Conservation (phyloP, 2,113 vertebrate species). For the Dromaius novaehollandiae region DNA sequence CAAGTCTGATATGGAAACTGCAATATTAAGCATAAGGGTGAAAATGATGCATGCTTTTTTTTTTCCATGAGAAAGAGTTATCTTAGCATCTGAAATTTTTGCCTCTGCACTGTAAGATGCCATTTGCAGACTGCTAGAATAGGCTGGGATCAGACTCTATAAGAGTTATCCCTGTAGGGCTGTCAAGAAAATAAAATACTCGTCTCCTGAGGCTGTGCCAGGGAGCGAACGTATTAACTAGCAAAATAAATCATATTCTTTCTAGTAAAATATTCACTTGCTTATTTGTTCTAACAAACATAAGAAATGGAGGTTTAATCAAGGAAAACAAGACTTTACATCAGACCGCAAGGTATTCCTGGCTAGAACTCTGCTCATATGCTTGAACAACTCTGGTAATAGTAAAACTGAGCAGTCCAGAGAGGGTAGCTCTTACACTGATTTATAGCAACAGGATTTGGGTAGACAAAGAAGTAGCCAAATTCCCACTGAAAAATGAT, state of each 20-base stretch:
- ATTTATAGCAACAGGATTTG: background rate
- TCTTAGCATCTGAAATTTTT: background rate
- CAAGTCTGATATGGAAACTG: background rate
- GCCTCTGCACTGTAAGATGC: background rate
- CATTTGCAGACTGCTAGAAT: background rate
- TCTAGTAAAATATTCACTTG: slow-evolving; percentile 40
- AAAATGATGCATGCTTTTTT: background rate
- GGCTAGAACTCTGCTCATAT: slow-evolving; percentile 27
- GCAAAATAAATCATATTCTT: background rate
- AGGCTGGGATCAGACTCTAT: background rate
- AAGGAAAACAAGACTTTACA: slow-evolving; percentile 40
- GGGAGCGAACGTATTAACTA: slow-evolving; percentile 16
- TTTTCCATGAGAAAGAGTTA: background rate
- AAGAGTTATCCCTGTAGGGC: background rate
- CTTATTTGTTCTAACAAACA: slow-evolving; percentile 32
- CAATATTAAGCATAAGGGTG: background rate
- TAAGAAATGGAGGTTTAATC: slow-evolving; percentile 29
- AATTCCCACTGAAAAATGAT: background rate
- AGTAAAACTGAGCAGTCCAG: background rate
- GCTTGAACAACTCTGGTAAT: slow-evolving; percentile 33
- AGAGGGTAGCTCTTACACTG: background rate
- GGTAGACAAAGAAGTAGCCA: slow-evolving; percentile 7
- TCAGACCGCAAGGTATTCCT: slow-evolving; percentile 44
- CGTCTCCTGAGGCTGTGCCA: background rate
- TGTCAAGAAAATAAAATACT: slow-evolving; percentile 25